A percentile compares a stretch with the other conserved stretches of the same genome.
Evolutionary conservation across 1,140 invertebrate genomes (phyloP).

Genomic region (Pogonomyrmex barbatus): DNA sequence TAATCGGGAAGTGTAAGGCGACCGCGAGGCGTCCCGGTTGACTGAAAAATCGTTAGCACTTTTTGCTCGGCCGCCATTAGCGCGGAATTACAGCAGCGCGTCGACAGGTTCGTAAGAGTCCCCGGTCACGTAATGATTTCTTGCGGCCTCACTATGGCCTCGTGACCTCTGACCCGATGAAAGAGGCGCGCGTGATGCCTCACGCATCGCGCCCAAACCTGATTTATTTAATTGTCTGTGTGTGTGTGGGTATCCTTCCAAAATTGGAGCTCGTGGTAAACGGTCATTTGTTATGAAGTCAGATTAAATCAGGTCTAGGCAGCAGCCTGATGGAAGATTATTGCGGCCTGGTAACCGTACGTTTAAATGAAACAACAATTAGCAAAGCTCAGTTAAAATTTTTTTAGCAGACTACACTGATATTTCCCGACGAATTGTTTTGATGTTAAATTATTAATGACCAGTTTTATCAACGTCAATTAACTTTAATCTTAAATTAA

Average conservation of each 20-base stretch:
- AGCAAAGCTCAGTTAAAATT: slow-evolving; percentile 32
- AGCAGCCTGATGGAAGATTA: slow-evolving; percentile 48
- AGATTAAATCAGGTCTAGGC: not conserved
- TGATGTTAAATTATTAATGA: not conserved
- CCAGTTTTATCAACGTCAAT: slow-evolving; percentile 13
- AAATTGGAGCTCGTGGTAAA: slow-evolving; percentile 43
- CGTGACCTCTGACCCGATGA: slow-evolving; percentile 65
- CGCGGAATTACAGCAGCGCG: slow-evolving; percentile 50
- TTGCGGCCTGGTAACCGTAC: slow-evolving; percentile 2
- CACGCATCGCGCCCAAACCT: slow-evolving; percentile 48
- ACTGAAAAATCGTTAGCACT: slow-evolving; percentile 62
- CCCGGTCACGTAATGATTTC: slow-evolving; percentile 70
- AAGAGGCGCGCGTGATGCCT: slow-evolving; percentile 55
- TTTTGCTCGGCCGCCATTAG: slow-evolving; percentile 44
- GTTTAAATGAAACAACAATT: slow-evolving; percentile 55
- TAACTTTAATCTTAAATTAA: slow-evolving; percentile 34
- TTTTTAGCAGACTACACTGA: not conserved
- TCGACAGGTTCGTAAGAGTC: slow-evolving; percentile 58
- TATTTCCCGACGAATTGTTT: slow-evolving; percentile 25
- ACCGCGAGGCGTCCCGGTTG: slow-evolving; percentile 41
- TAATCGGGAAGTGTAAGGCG: slow-evolving; percentile 42
- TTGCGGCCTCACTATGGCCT: slow-evolving; percentile 49
- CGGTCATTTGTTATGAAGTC: slow-evolving; percentile 62
- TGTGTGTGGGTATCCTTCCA: not conserved
- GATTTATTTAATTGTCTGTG: not conserved